phyloP scores from a whole-genome alignment of 2,113 vertebrate species.

The Noturus placidus region DNA sequence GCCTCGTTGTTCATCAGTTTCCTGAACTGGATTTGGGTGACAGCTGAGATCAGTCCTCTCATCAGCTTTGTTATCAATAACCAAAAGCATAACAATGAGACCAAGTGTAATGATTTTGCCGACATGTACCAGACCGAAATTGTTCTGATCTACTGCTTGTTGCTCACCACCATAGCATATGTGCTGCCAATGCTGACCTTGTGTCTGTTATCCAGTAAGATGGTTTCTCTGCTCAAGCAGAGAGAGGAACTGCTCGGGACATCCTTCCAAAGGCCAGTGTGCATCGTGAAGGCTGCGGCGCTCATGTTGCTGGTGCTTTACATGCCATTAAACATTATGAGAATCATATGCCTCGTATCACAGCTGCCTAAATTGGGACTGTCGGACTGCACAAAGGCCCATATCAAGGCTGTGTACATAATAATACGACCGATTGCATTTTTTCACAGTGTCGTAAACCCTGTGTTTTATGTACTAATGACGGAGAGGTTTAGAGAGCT shows the following conservation, averaged over 20 bases:
- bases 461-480: conserved; percentile 87
- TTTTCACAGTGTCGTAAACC: conserved; percentile 82
- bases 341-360: conserved; percentile 78
- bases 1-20: conserved; percentile 63
- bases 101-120: conserved; percentile 76
- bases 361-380: background rate
- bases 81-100: conserved; percentile 41
- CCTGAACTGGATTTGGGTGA: conserved; percentile 77
- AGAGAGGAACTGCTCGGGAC: conserved; percentile 61
- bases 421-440: conserved; percentile 82
- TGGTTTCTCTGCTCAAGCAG: conserved; percentile 69
- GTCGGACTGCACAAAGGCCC: fast-evolving
- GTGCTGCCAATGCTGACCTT: conserved; percentile 78
- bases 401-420: conserved; percentile 66
- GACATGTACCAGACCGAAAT: conserved; percentile 20
- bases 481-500: conserved; percentile 86
- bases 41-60: conserved; percentile 75
- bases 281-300: conserved; percentile 66
- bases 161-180: conserved; percentile 79
- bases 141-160: conserved; percentile 77
- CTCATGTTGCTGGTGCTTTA: conserved; percentile 79
- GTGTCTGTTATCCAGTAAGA: conserved; percentile 77
- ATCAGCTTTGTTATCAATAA: conserved; percentile 61
- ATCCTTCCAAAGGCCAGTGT: conserved; percentile 72
- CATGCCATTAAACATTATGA: conserved; percentile 85